Evolutionary conservation across 2,113 vertebrate species (phyloP).

Genomic region (Xiphophorus maculatus): DNA sequence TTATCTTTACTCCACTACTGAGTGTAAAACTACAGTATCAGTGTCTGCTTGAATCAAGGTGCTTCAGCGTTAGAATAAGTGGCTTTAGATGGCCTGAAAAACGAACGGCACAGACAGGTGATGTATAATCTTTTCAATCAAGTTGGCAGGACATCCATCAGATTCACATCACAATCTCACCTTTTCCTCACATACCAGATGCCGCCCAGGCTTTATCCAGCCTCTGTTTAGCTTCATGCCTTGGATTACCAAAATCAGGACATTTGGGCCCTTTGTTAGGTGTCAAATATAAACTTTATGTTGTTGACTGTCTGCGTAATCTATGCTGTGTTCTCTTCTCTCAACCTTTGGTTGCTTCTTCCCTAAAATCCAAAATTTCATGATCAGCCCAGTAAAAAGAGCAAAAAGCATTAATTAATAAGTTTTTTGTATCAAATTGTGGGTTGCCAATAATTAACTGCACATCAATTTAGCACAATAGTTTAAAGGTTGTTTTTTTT

Average conservation of each 20-base stretch:
- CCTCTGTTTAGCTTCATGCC: constrained; percentile 16
- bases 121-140: constrained; percentile 13
- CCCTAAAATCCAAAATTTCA: too few relatives aligned
- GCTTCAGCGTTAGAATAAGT: neutral
- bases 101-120: neutral
- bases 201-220: constrained; percentile 5
- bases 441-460: too few relatives aligned
- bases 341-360: too few relatives aligned
- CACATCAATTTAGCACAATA: too few relatives aligned
- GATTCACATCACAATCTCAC: constrained; percentile 38
- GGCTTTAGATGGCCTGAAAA: neutral
- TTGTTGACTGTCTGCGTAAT: neutral
- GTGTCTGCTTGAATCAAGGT: neutral
- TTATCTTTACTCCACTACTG: constrained; percentile 54
- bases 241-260: constrained; percentile 54
- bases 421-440: too few relatives aligned
- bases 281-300: constrained; percentile 7
- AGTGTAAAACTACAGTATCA: neutral
- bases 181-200: constrained; percentile 47
- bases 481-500: too few relatives aligned
- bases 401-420: too few relatives aligned
- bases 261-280: constrained; percentile 34
- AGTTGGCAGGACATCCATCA: constrained; percentile 11
- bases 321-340: neutral
- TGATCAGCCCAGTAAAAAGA: too few relatives aligned